Evolutionary conservation across 2,888 invertebrate species (phyloP), one percentile per base, ranked within the genome.

Genomic region (Leptinotarsa juncta): DNA sequence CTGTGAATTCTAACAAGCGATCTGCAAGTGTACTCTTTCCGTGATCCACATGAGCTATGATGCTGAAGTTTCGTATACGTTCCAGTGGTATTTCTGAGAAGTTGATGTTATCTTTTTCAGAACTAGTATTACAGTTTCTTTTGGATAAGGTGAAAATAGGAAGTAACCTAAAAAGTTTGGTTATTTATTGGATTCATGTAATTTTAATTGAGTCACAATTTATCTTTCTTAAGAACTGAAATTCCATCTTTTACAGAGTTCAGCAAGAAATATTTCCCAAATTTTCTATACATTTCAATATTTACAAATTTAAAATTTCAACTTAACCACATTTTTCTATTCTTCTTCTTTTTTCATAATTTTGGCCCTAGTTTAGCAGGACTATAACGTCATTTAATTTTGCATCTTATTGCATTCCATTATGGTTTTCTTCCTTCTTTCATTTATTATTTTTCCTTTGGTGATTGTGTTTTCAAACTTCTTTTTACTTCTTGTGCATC

Each of bases 11-110:
- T 16, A 99, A 88, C n/a, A 99, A 87, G 72, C 99, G 90, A 87
- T 99, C 99, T 1, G 99, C 98, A 74, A 99, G 89, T 0, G 99
- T 99, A 87, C 97, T 97, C 89, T 99, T 99, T 0, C 99, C 99
- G 90, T 99, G 99, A 87, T 99, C 99, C 1, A 99, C 96, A 89
- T 99, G 99, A n/a, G 99, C 99, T 78, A 99, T 97, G 83, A 99
- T 98, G 88, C 97, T 95, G 85, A 98, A 98, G 87, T 98, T 98
- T 73, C 98, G 90, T 62, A 97, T 96, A 79, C 88, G 85, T 78
- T 90, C 89, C 20, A 89, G 79, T 1, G 90, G 89, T 18, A 88
- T 88, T 77, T 88, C 79, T 65, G 82, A 77, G 69, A 83, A 83
- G 77, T 84, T 73, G 26, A 68, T 32, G 5, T 65, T 57, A 23